Base-by-base conservation (phyloP, 2,888 invertebrate species). In the Pseudococcus viburni region DNA sequence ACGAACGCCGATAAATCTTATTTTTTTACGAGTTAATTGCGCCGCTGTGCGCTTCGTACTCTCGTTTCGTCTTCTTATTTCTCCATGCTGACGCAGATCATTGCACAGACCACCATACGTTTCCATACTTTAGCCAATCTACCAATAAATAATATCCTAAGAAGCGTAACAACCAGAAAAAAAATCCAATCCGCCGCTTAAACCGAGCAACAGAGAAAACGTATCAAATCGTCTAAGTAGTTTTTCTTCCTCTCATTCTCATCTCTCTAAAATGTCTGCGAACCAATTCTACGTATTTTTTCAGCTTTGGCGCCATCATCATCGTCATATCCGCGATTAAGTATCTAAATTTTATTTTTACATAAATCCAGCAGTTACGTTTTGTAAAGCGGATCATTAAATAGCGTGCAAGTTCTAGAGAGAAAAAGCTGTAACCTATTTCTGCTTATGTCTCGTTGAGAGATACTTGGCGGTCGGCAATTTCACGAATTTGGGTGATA, bases 401-500 rank as follows among this genome's bases (percentile, higher is more conserved):
- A 17, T 1, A 17, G 7, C 39, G 12, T 39, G 12, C 12, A 77
- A 77, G 42, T 42, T 42, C 26, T 42, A 42, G 15, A 39, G 77
- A 77, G 77, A n/a, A 77, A 77, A 77, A 77, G 77, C 26, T 42
- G n/a, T 55, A 55, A 77, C 77, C 77, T 42, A 22, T 68, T 68
- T 68, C 8, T 64, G 42, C 68, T 68, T 68, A 26, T 68, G 42
- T 77, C n/a, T 51, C 48, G 15, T 46, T 11, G 4, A 1, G 26
- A 42, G 39, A 15, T 39, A 42, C 42, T n/a, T 15, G 17, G n/a
- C 55, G 77, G 77, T 77, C 39, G 77, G 15, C 77, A 42, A 42
- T 77, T 33, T 77, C 77, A 77, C 77, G 77, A 77, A 77, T 77
- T 77, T 77, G 42, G 77, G 77, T 77, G 42, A 77, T 77, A 77